Evolutionary conservation across 2,113 vertebrate genomes (phyloP).

Genomic region (Brachyistius frenatus): DNA sequence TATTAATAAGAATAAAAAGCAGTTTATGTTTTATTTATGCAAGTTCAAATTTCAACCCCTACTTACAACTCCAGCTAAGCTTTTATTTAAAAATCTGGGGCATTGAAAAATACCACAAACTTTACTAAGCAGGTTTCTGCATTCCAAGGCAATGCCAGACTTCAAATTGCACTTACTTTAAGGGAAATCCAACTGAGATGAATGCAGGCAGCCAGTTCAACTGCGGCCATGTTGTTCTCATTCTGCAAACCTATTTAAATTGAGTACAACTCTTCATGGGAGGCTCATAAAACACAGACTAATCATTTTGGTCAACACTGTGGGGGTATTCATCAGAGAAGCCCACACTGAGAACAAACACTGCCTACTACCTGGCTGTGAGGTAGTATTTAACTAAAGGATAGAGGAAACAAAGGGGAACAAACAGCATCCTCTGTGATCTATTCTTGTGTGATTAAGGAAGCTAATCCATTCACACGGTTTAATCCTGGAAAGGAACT

Average conservation of each 20-base stretch:
- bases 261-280: conserved; percentile 66
- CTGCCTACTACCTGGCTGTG: conserved; percentile 53
- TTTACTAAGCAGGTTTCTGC: conserved; percentile 21
- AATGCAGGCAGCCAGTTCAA: conserved; percentile 43
- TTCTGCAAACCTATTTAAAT: conserved; percentile 73
- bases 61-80: conserved; percentile 2
- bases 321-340: conserved; percentile 69
- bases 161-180: conserved; percentile 49
- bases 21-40: conserved; percentile 15
- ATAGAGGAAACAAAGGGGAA: conserved; percentile 62
- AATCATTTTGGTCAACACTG: conserved; percentile 76
- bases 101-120: neutral
- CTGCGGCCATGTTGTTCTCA: conserved; percentile 60
- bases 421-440: conserved; percentile 73
- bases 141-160: conserved; percentile 28
- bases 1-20: conserved; percentile 47
- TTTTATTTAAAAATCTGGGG: conserved; percentile 21
- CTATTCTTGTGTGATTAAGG: conserved; percentile 66
- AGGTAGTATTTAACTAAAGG: conserved; percentile 64
- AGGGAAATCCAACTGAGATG: conserved; percentile 57
- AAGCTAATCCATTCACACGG: conserved; percentile 69
- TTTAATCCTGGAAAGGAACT: conserved; percentile 67
- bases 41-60: conserved; percentile 9
- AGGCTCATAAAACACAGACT: conserved; percentile 71
- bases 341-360: conserved; percentile 71